Evolutionary conservation across 2,797 vertebrate genomes (phyloP), one percentile per base, ranked within the genome.

Genomic region (Margarornis squamiger): DNA sequence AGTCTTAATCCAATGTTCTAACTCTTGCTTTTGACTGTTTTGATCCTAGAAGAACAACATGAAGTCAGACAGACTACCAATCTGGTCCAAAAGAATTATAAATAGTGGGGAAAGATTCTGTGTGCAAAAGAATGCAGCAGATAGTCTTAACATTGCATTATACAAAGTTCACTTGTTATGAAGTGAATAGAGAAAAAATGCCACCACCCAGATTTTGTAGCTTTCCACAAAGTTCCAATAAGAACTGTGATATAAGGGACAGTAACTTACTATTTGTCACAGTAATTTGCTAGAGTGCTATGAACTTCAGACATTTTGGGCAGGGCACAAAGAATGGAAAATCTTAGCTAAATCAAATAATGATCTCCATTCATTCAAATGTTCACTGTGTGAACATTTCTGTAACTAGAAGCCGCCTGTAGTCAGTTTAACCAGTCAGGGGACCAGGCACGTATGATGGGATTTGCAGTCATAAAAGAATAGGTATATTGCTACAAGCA

Each of bases 241-340:
- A 55, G 90, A 89, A 90, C 57, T 0, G 8, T 41, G 71, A 86
- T 68, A 70, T 30, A 62, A 86, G 14, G 32, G 63, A 97, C 95
- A 97, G 96, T 94, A 97, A 93, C 68, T 88, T 91, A 94, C 52
- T 97, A 89, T 96, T 84, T 3, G 26, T 55, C 43, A 54, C 43
- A 94, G 51, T 49, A 71, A 74, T 84, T 84, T 96, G 81, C 90
- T 91, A 88, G 90, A 96, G 63, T 68, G 52, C 84, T 92, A 65
- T 95, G 96, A 97, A 97, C 92, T 97, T 92, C 20, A 95, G 96
- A 94, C 87, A 97, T 96, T 97, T 97, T 84, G 89, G 92, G 91
- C 84, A 96, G 65, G 51, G 65, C 73, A 94, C n/a, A 92, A 95
- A 93, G 81, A 85, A 93, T 67, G 93, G 96, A 96, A 98, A 97